Base-by-base conservation (phyloP, 2,113 vertebrate species). In the Trogon melanurus region DNA sequence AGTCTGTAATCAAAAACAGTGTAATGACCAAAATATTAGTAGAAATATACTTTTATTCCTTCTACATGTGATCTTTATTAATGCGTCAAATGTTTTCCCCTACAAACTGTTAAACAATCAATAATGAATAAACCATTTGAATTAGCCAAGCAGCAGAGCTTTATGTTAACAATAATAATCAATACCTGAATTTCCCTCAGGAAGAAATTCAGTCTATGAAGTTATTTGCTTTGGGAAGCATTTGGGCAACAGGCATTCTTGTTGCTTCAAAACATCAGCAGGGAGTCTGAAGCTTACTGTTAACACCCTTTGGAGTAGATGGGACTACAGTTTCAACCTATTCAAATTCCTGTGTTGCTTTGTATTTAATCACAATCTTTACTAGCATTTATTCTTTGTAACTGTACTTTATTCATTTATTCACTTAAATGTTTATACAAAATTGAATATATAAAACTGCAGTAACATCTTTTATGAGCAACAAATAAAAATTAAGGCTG, bases 401-500 rank as follows among this genome's bases (percentile, higher is more conserved):
- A 95, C 90, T 61, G 65, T 93, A 91, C 61, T 96, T 95, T 75
- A 92, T 92, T 94, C 79, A 87, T 95, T 96, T 96, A 96, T 94
- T 92, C 79, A 81, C 69, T 91, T 96, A 93, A 86, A 95, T 97
- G 73, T 94, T 96, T 95, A 88, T 89, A 84, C 69, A 74, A 91
- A 97, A 91, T 81, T 88, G 69, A 93, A 94, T 94, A 72, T 89
- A 95, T 81, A 93, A 92, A 94, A 87, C 38, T 32, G 76, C 57
- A 57, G 83, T 41, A 81, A 89, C 61, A 91, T 94, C 88, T 94
- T 91, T 96, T 94, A 70, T 78, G 88, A 91, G 53, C 54, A 94
- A 95, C 61, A 95, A 95, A 95, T 96, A 94, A 93, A 96, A 97
- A 97, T 93, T 95, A 92, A 90, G 91, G 58, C 91, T 90, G 36